Evolutionary conservation across 2,888 invertebrate species (phyloP).

Genomic region (Hymenopus coronatus): DNA sequence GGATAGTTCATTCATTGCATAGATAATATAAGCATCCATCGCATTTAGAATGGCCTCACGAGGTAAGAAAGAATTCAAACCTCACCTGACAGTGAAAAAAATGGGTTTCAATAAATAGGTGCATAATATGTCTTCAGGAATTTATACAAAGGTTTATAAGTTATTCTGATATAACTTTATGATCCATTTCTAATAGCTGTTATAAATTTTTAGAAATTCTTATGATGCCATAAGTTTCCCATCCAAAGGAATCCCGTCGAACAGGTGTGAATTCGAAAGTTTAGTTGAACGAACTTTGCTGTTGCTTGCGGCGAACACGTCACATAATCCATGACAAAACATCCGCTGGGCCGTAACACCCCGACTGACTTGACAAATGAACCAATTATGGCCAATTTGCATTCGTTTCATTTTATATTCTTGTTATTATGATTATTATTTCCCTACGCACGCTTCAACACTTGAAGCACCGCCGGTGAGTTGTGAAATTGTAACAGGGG

Average conservation of each 20-base stretch:
- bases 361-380: slow-evolving; percentile 1
- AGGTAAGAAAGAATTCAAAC: too few relatives aligned
- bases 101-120: too few relatives aligned
- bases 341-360: neutral
- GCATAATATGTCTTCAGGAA: too few relatives aligned
- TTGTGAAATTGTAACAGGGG: neutral
- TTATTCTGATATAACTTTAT: too few relatives aligned
- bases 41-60: too few relatives aligned
- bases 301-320: neutral
- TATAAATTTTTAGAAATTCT: too few relatives aligned
- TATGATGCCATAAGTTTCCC: neutral
- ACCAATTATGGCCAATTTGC: neutral
- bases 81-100: too few relatives aligned
- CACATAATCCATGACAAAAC: neutral
- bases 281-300: neutral
- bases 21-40: too few relatives aligned
- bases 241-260: neutral
- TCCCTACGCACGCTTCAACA: neutral
- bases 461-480: neutral
- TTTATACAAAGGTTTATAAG: too few relatives aligned
- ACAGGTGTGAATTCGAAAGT: neutral
- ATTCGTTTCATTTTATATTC: slow-evolving; percentile 9
- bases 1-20: too few relatives aligned
- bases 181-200: too few relatives aligned
- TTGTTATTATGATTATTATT: neutral